These are phyloP conservation scores for Drosophila fungiperda DNA, from an alignment of 2,888 invertebrate genomes.

Conservation along the genomic window DNA sequence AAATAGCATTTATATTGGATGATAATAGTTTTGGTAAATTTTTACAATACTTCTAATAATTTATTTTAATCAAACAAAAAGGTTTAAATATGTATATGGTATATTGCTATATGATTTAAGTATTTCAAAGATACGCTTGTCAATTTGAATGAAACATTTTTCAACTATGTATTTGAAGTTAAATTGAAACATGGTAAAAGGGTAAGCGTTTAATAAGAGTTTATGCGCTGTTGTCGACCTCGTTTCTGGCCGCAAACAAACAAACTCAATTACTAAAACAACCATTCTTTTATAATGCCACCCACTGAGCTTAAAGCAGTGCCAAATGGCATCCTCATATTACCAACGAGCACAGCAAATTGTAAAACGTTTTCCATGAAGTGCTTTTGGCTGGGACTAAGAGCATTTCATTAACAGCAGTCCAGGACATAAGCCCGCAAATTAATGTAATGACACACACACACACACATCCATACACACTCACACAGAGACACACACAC, in stretches of 20 bases:
- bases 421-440: conserved; percentile 62
- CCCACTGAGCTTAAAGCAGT: conserved; percentile 50
- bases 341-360: conserved; percentile 32
- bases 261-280: conserved; percentile 62
- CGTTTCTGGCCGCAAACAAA: conserved; percentile 55
- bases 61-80: not conserved
- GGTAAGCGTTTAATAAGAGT: not conserved
- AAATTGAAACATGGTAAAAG: not conserved
- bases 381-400: conserved; percentile 44
- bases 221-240: conserved; percentile 33
- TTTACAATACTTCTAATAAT: too few relatives aligned
- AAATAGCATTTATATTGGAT: not conserved
- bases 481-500: conserved; percentile 12
- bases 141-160: not conserved
- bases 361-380: conserved; percentile 60
- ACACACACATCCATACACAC: conserved; percentile 11
- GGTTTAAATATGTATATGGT: not conserved
- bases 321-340: conserved; percentile 42
- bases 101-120: not conserved
- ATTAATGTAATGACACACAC: conserved; percentile 67
- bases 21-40: not conserved
- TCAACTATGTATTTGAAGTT: not conserved
- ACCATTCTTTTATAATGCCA: conserved; percentile 61
- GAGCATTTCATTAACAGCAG: conserved; percentile 62
- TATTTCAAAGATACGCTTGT: not conserved